Evolutionary conservation across 2,888 invertebrate genomes (phyloP).

Genomic region (Lithophane ornitopus): DNA sequence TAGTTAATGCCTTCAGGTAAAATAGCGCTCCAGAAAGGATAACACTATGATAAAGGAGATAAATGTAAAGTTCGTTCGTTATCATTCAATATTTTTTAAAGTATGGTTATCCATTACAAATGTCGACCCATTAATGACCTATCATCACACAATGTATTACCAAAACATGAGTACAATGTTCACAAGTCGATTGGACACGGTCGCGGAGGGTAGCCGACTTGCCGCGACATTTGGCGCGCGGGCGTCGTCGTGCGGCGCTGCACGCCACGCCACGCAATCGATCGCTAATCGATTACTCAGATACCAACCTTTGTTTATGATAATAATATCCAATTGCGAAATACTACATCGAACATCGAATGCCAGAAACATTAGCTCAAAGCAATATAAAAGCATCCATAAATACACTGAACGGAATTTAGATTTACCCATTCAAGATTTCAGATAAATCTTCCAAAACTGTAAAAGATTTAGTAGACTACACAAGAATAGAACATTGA

Average conservation of each 20-base stretch:
- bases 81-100: constrained; percentile 5
- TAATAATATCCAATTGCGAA: constrained; percentile 61
- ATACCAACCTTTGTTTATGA: constrained; percentile 60
- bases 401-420: constrained; percentile 44
- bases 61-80: background rate
- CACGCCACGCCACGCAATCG: constrained; percentile 64
- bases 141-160: constrained; percentile 50
- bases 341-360: constrained; percentile 37
- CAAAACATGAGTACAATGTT: constrained; percentile 55
- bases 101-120: constrained; percentile 4
- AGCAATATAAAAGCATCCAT: constrained; percentile 44
- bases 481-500: constrained; percentile 70
- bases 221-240: constrained; percentile 73
- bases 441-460: constrained; percentile 62
- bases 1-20: too few species aligned
- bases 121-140: constrained; percentile 40
- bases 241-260: constrained; percentile 65
- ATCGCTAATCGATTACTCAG: constrained; percentile 72
- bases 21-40: background rate
- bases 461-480: constrained; percentile 64
- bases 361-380: constrained; percentile 43
- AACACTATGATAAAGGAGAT: background rate
- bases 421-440: constrained; percentile 49
- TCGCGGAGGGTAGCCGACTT: constrained; percentile 64
- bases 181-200: constrained; percentile 66